A percentile compares a stretch with the other conserved stretches of the same genome.
Conservation (phyloP, 2,797 vertebrate genomes). For the Sebastes taczanowskii region DNA sequence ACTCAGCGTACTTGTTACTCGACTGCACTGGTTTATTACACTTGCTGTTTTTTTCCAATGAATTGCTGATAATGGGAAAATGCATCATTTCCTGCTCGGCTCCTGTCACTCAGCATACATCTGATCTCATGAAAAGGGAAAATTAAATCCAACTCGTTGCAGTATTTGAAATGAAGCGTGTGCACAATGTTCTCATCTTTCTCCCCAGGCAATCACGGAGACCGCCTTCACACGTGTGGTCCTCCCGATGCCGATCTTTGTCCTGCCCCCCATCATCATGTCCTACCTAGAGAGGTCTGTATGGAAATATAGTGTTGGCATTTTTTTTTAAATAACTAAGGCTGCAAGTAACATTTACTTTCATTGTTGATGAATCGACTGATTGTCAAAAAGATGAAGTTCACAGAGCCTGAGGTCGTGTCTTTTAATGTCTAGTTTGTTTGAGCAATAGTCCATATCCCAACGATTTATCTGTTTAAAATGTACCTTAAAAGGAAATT, state of each 20-base stretch:
- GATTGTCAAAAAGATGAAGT: not conserved
- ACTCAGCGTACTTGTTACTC: not conserved
- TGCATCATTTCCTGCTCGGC: not conserved
- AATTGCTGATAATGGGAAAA: constrained; percentile 7
- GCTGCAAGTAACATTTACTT: not conserved
- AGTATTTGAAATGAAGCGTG: constrained; percentile 54
- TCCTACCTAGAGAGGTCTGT: constrained; percentile 83
- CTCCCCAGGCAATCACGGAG: constrained; percentile 91
- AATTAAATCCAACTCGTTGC: constrained; percentile 46
- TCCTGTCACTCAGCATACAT: constrained; percentile 28
- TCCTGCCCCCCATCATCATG: constrained; percentile 92
- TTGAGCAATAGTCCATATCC: not conserved
- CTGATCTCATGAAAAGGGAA: constrained; percentile 31
- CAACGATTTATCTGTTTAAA: not conserved
- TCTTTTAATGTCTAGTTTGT: not conserved
- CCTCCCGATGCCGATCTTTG: constrained; percentile 96
- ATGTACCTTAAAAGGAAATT: no score
- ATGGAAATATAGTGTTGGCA: not conserved
- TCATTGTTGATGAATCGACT: not conserved
- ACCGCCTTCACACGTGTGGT: constrained; percentile 95
- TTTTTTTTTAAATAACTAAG: not conserved
- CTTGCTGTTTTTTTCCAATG: not conserved
- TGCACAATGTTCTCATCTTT: constrained; percentile 55
- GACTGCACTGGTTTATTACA: not conserved
- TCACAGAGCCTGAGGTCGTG: not conserved